Conservation (phyloP, 2,888 invertebrate genomes). For the Parthenolecanium corni region DNA sequence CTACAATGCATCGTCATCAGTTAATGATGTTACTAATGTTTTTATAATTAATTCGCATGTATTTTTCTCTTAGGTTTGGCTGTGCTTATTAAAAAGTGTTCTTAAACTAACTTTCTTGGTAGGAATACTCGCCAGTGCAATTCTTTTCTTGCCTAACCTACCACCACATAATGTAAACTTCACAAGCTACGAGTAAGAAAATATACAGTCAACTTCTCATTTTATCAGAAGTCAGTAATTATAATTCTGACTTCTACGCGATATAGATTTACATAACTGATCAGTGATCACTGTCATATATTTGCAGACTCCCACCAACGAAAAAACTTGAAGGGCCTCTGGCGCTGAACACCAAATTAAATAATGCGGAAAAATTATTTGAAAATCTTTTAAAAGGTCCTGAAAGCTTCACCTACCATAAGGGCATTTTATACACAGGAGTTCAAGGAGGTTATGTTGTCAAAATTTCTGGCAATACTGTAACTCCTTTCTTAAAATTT, state of each 20-base stretch:
- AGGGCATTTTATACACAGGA: constrained; percentile 68
- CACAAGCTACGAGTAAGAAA: background rate
- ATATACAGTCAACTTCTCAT: no score
- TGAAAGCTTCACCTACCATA: constrained; percentile 61
- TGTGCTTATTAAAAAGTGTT: constrained; percentile 18
- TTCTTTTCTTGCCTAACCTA: background rate
- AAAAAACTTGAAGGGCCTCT: no score
- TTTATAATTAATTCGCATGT: no score
- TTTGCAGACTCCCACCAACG: no score
- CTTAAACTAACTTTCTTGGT: background rate
- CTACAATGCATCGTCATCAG: no score
- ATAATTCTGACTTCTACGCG: background rate
- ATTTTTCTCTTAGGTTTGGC: no score
- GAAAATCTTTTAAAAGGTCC: constrained; percentile 62
- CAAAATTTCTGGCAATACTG: constrained; percentile 55
- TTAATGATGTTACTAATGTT: no score
- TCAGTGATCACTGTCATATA: background rate
- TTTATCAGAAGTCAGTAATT: no score
- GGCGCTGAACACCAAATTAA: constrained; percentile 51
- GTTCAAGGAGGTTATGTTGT: constrained; percentile 68
- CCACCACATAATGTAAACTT: background rate
- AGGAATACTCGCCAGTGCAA: background rate
- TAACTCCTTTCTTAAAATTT: constrained; percentile 63
- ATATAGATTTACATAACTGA: constrained; percentile 33
- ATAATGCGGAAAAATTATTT: constrained; percentile 56